Evolutionary conservation across 2,113 vertebrate species (phyloP), one percentile per base, ranked within the genome.

Genomic region (Okapia johnstoni): DNA sequence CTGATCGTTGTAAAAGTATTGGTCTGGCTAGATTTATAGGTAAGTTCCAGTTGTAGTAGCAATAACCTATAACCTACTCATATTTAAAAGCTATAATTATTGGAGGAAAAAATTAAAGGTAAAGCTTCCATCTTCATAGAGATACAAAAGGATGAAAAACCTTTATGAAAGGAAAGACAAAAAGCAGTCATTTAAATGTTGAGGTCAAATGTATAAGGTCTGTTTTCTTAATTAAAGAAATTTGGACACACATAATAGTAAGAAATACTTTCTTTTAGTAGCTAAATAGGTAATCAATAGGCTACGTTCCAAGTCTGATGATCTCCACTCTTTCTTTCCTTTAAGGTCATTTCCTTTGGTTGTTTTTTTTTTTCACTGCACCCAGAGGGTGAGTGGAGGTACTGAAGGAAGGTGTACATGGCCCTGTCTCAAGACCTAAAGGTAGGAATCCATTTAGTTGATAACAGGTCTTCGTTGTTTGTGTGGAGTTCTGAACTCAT

Each of bases 21-120:
- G 9, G 14, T 55, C 76, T 70, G 15, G 15, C 21, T 87, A 80
- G 66, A 30, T 25, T 98, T 87, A 36, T 85, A 96, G 55, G 33
- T 48, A 48, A 23, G 89, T 97, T 98, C 57, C 88, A 96, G 95
- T 50, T 58, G n/a, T 52, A 55, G 76, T 77, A 86, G 50, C 70
- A 86, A 81, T 90, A 66, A 76, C 55, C 13, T 60, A 76, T 55
- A 70, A 66, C 54, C 90, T 85, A 83, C 28, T 36, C 23, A 60
- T 90, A 63, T 85, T 88, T 95, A 77, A 96, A 96, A 92, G 54
- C 50, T 92, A 3, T 91, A 91, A 93, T 93, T 96, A 86, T 86
- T 86, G 21, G 79, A 80, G 43, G 30, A 88, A 43, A 92, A 91
- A 97, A 94, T 88, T 97, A 88, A 63, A 88, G 54, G 43, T 63